Conservation (phyloP, 2,797 vertebrate species). For the Yasuhikotakia modesta region DNA sequence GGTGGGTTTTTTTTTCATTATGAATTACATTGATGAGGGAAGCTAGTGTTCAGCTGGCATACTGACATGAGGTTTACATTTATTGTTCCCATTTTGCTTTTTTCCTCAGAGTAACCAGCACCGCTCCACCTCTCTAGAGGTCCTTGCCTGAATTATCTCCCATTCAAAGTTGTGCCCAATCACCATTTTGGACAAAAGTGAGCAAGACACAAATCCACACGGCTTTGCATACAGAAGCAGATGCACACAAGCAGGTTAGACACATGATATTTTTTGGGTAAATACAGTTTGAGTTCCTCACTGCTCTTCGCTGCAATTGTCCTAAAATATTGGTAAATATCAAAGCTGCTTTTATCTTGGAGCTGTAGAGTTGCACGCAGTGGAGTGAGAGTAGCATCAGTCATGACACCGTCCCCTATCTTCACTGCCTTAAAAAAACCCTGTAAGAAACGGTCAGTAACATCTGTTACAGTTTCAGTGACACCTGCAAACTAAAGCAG, state of each 20-base stretch:
- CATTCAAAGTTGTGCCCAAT: constrained; percentile 48
- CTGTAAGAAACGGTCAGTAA: constrained; percentile 2
- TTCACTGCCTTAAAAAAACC: too few relatives aligned
- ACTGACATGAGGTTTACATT: constrained; percentile 30
- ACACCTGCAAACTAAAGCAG: too few relatives aligned
- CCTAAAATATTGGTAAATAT: too few relatives aligned
- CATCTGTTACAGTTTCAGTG: background rate
- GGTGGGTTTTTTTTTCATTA: constrained; percentile 38
- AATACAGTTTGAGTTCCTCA: constrained; percentile 17
- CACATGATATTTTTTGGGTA: too few relatives aligned
- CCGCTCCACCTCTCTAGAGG: constrained; percentile 41
- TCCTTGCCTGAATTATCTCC: constrained; percentile 17
- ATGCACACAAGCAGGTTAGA: constrained; percentile 14
- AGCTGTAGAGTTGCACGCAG: too few relatives aligned
- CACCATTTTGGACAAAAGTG: constrained; percentile 32
- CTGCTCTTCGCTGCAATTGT: too few relatives aligned
- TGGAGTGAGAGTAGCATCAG: too few relatives aligned
- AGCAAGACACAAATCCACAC: constrained; percentile 26
- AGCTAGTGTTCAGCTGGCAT: constrained; percentile 39
- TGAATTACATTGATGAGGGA: constrained; percentile 38
- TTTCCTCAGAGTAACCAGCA: constrained; percentile 9
- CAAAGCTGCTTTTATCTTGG: too few relatives aligned
- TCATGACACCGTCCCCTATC: too few relatives aligned
- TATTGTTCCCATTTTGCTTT: constrained; percentile 41
- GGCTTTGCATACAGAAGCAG: background rate